Evolutionary conservation across 1,140 invertebrate species (phyloP), one percentile per base, ranked within the genome.

Genomic region (Ceratosolen solmsi): DNA sequence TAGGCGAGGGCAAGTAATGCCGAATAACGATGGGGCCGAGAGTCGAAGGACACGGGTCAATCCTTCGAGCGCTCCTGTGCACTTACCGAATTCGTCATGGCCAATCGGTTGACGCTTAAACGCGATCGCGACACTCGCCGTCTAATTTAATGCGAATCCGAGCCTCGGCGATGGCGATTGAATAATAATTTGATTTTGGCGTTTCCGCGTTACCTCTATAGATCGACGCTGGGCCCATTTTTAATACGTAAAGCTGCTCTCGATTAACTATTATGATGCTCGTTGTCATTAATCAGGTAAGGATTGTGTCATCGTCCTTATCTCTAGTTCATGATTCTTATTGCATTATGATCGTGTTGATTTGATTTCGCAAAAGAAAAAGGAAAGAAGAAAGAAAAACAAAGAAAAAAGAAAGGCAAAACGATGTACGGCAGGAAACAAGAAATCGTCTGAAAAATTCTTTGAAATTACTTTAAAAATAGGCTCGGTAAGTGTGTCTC

Each of bases 151-250:
- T 36, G 56, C 58, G 51, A 22, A 4, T 15, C 13, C 51, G 51
- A 54, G 51, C 51, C 51, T 15, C 15, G 33, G n/a, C n/a, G 13
- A 15, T 36, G 20, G 3, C 20, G 17, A 65, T 77, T 30, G 56
- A 77, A 65, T 60, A 36, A 33, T 25, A 65, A 77, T 46, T 77
- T 60, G 27, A 41, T 77, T 77, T 77, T 58, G 75, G 75, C 75
- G 75, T 65, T 65, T 77, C 60, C 75, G 58, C 25, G 33, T 75
- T 72, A 30, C 11, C 20, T 65, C 8, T 20, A 77, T 68, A 8
- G 58, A 46, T 41, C 4, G 17, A 27, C 41, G 13, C 9, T 60
- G 30, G 17, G 22, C 1, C n/a, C 22, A 11, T 20, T 25, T 7
- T 60, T 27, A 3, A n/a, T 25, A 1, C 36, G 7, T 36, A 25